Evolutionary conservation across 2,797 vertebrate species (phyloP), one percentile per base, ranked within the genome.

Genomic region (Numenius phaeopus): DNA sequence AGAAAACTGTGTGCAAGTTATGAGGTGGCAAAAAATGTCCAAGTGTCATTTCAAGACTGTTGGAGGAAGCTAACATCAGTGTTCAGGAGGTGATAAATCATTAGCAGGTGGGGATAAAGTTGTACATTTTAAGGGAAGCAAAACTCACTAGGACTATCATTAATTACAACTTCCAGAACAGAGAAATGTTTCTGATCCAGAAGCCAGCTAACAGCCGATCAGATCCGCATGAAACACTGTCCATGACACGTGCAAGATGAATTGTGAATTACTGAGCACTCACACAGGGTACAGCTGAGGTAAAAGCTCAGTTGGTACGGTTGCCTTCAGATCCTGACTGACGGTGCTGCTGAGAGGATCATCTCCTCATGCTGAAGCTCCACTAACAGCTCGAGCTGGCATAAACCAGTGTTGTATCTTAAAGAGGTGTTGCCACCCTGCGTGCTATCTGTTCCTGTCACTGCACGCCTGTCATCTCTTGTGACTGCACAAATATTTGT

Each of bases 381-480:
- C 64, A 37, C 30, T 10, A 66, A 26, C 26, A 29, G 29, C 47
- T 61, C 23, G 72, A 30, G 29, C 39, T 77, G 32, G n/a, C 27
- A 50, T 39, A 62, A 59, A 54, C 24, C 27, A 14, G 39, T 12
- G 14, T 14, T 71, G 67, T 17, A 40, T 4, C 27, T 71, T 32
- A 34, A 50, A 64, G 58, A 83, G 14, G 8, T 27, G 21, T 58
- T 78, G 30, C 32, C 42, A 20, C 27, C 27, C 57, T 40, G 15
- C 6, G 2, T 12, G 12, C 47, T 40, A 2, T 16, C 34, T 66
- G 30, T 15, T 67, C 34, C 69, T 32, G 9, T 40, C 27, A 14
- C 46, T 42, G 8, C 15, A 14, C 0, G 1, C 15, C 52, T 22
- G 7, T 55, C 3, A 3, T 37, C 46, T 57, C 21, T 39, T 54